Evolutionary conservation across 1,140 invertebrate genomes (phyloP).

Genomic region (Sarcophaga peregrina): DNA sequence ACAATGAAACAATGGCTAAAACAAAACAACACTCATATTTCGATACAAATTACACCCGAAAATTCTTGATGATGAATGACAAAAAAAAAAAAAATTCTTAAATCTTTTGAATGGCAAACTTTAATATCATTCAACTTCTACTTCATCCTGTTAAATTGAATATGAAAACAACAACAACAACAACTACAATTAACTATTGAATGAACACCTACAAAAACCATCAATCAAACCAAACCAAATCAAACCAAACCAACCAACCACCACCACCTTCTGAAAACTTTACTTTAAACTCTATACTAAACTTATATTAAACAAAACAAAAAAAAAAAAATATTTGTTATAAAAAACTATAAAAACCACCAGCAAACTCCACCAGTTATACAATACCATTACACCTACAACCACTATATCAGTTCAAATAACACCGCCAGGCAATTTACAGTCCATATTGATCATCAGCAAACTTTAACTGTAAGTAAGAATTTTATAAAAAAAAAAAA

Average conservation of each 20-base stretch:
- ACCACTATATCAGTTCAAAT: conserved; percentile 41
- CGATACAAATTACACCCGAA: background rate
- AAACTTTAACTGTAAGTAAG: conserved; percentile 41
- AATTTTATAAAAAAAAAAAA: conserved; percentile 24
- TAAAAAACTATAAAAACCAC: conserved; percentile 19
- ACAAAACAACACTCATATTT: background rate
- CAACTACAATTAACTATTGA: conserved; percentile 20
- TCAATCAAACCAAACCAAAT: background rate
- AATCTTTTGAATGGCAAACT: conserved; percentile 7
- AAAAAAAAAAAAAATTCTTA: background rate
- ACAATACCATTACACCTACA: conserved; percentile 42
- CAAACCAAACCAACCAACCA: conserved; percentile 12
- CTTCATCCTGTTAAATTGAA: conserved; percentile 25
- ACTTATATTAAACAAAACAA: background rate
- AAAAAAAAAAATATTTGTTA: conserved; percentile 12
- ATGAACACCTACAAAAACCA: conserved; percentile 20
- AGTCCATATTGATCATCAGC: conserved; percentile 35
- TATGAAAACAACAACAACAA: background rate
- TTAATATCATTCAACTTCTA: background rate
- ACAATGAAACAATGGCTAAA: conserved; percentile 4
- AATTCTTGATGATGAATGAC: background rate
- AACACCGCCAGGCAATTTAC: conserved; percentile 40
- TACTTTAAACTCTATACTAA: background rate
- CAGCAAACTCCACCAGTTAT: conserved; percentile 37
- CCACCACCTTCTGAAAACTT: conserved; percentile 19